These are phyloP conservation scores for Simalia tracyae DNA, from an alignment of 2,797 vertebrate species.

Conservation along the genomic window DNA sequence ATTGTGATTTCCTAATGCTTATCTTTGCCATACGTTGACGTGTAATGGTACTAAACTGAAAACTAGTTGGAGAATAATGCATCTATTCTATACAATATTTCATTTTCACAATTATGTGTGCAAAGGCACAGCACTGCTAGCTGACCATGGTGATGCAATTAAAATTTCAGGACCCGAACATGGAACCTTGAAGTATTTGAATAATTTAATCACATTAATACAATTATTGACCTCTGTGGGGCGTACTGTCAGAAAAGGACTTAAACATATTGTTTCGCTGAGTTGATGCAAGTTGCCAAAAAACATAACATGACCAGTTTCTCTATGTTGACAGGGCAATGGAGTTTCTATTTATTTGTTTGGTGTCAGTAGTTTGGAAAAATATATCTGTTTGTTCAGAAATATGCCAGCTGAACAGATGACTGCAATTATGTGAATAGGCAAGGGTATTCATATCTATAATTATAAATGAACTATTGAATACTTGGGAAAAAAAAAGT, in stretches of 20 bases:
- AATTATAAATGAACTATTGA: not conserved
- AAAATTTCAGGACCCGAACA: slow-evolving; percentile 4
- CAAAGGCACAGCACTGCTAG: not conserved
- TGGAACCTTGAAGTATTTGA: not conserved
- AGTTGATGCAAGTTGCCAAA: not conserved
- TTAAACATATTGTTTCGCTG: not conserved
- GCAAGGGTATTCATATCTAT: not conserved
- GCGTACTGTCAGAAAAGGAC: not conserved
- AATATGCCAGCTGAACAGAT: not conserved
- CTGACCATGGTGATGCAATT: not conserved
- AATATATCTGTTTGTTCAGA: not conserved
- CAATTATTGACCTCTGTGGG: not conserved
- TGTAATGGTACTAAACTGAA: not conserved
- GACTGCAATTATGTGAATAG: not conserved
- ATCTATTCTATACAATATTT: not conserved
- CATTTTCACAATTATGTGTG: not conserved
- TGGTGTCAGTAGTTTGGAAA: not conserved
- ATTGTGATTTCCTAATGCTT: slow-evolving; percentile 6
- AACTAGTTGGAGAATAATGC: not conserved
- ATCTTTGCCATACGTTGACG: not conserved
- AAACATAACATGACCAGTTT: not conserved
- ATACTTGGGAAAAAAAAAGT: not conserved
- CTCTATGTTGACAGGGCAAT: not conserved
- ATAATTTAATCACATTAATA: not conserved
- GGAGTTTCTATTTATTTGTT: not conserved